phyloP scores from a whole-genome alignment of 2,113 vertebrate genomes.

The Heptranchias perlo region DNA sequence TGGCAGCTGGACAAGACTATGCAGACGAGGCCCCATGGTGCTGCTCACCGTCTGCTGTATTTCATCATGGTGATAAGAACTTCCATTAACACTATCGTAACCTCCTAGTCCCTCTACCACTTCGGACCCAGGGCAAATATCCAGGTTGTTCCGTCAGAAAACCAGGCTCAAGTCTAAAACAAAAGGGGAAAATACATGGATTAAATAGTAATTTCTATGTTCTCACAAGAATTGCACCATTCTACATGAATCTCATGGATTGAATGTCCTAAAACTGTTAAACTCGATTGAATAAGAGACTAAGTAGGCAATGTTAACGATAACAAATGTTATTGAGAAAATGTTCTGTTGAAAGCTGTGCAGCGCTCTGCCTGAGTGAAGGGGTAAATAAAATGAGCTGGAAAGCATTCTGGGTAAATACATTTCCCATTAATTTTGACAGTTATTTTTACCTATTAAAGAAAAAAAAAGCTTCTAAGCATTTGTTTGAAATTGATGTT shows the following conservation, averaged over 20 bases:
- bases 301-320: not conserved
- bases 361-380: not conserved
- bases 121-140: not conserved
- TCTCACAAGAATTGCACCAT: not conserved
- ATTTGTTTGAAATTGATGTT: not conserved
- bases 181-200: not conserved
- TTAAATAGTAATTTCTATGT: not conserved
- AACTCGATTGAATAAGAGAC: not conserved
- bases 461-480: not conserved
- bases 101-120: not conserved
- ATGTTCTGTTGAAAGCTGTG: not conserved
- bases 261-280: not conserved
- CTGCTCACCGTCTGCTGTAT: not conserved
- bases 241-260: not conserved
- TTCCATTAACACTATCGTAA: not conserved
- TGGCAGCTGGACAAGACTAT: not conserved
- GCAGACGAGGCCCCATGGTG: not conserved
- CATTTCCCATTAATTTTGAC: not conserved
- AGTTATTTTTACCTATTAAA: not conserved
- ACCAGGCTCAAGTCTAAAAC: not conserved
- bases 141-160: not conserved
- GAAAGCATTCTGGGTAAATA: not conserved
- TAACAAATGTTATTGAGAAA: not conserved
- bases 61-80: not conserved
- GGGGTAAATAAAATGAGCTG: not conserved